phyloP scores from a whole-genome alignment of 1,140 invertebrate genomes.

The Oryzaephilus surinamensis region DNA sequence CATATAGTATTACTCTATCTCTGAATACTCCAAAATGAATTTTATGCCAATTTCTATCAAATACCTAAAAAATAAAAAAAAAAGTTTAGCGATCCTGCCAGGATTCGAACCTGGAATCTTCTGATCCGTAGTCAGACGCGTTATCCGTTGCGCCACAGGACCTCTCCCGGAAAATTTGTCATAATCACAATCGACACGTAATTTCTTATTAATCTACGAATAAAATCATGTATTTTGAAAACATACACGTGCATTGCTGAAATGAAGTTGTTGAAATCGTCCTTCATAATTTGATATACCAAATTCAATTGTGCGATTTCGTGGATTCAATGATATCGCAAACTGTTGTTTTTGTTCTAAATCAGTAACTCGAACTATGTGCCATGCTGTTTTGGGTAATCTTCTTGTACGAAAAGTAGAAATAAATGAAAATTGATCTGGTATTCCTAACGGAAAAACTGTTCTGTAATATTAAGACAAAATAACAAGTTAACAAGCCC shows the following conservation, averaged over 20 bases:
- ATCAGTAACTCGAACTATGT: conserved; percentile 55
- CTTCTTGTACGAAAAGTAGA: conserved; percentile 52
- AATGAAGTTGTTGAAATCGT: conserved; percentile 48
- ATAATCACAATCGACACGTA: too few species aligned
- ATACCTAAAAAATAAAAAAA: conserved; percentile 46
- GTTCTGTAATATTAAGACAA: conserved; percentile 38
- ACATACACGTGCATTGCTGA: conserved; percentile 46
- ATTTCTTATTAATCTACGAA: neutral
- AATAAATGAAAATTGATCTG: conserved; percentile 61
- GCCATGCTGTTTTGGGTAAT: conserved; percentile 53
- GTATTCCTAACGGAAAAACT: conserved; percentile 55
- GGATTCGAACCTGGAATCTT: conserved; percentile 62
- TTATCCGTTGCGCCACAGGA: conserved; percentile 61
- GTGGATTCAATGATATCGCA: conserved; percentile 56
- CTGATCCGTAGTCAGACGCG: conserved; percentile 62
- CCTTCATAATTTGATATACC: conserved; percentile 47
- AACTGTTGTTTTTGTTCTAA: conserved; percentile 51
- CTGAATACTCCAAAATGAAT: conserved; percentile 61
- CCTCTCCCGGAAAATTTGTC: conserved; percentile 25
- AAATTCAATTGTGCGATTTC: conserved; percentile 49
- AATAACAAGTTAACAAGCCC: conserved; percentile 38
- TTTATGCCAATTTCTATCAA: conserved; percentile 71
- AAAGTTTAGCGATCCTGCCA: conserved; percentile 42
- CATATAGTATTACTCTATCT: conserved; percentile 53
- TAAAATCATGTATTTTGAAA: neutral